Base-by-base conservation (phyloP, 2,888 invertebrate species). In the Laothoe populi region DNA sequence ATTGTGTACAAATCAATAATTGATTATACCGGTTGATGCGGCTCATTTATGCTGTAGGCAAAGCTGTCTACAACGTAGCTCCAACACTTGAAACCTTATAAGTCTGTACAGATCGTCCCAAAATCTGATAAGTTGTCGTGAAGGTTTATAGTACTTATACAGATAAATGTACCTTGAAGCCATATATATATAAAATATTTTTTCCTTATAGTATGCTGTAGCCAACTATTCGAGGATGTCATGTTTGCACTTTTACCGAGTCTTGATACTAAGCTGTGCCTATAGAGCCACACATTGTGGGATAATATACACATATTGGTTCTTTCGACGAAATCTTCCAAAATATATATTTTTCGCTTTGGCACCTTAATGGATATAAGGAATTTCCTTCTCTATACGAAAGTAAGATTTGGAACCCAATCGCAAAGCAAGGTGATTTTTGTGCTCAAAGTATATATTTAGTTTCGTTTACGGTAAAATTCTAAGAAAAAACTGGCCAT, bases 301-400 rank as follows among this genome's bases (percentile, higher is more conserved):
- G 19, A 53, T 53, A 53, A 53, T 31, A 31, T 31, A 53, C 49
- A 53, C 49, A 53, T 53, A 53, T 53, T 53, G 49, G 31, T 31
- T 53, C 49, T 11, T 7, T 53, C 31, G 31, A 16, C n/a, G 31
- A 53, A 53, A 53, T 53, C 49, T 31, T 16, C 31, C 49, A 53
- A 53, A 53, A 53, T 53, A 31, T 53, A 53, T 26, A 48, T 53
- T 31, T 53, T 53, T 53, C 31, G 49, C 16, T 31, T 53, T 53
- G 49, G 49, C 19, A 53, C 26, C 49, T 16, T 53, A 53, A 53
- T 53, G 49, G 49, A 53, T 53, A 53, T 53, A 53, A 53, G 49
- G 49, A 31, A 53, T 53, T 53, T 53, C 31, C 31, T 53, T 53
- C 49, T 31, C 49, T 53, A 53, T 31, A 31, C 31, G 49, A 53